phyloP scores from a whole-genome alignment of 2,888 invertebrate species.

The Aphidius colemani region DNA sequence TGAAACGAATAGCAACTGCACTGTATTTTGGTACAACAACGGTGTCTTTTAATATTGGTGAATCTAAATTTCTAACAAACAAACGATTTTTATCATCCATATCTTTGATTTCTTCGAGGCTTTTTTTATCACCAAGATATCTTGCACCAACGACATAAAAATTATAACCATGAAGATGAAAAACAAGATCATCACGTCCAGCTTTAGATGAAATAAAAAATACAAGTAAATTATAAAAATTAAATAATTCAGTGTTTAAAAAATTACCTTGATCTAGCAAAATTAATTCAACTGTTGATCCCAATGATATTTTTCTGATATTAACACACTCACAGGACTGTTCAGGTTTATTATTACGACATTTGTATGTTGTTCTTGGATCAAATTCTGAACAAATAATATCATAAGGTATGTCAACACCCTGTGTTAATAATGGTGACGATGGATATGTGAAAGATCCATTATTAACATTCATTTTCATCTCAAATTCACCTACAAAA shows the following conservation, averaged over 20 bases:
- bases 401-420: constrained; percentile 64
- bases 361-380: constrained; percentile 27
- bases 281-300: constrained; percentile 74
- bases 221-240: background rate
- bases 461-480: constrained; percentile 67
- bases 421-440: constrained; percentile 78
- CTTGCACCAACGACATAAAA: constrained; percentile 71
- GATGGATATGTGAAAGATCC: constrained; percentile 77
- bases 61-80: constrained; percentile 65
- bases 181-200: constrained; percentile 70
- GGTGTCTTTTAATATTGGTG: constrained; percentile 75
- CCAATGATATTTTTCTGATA: constrained; percentile 69
- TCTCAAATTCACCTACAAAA: constrained; percentile 63
- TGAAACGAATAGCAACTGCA: constrained; percentile 72
- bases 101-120: constrained; percentile 63
- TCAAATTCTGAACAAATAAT: constrained; percentile 62
- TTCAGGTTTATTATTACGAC: constrained; percentile 46
- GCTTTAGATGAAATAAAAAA: constrained; percentile 48
- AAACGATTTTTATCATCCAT: constrained; percentile 66
- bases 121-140: constrained; percentile 63
- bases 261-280: constrained; percentile 74
- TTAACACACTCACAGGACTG: constrained; percentile 72
- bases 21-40: constrained; percentile 74
- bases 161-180: constrained; percentile 77
- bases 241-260: background rate